phyloP scores from a whole-genome alignment of 1,140 invertebrate species.

The Eupeodes corollae region DNA sequence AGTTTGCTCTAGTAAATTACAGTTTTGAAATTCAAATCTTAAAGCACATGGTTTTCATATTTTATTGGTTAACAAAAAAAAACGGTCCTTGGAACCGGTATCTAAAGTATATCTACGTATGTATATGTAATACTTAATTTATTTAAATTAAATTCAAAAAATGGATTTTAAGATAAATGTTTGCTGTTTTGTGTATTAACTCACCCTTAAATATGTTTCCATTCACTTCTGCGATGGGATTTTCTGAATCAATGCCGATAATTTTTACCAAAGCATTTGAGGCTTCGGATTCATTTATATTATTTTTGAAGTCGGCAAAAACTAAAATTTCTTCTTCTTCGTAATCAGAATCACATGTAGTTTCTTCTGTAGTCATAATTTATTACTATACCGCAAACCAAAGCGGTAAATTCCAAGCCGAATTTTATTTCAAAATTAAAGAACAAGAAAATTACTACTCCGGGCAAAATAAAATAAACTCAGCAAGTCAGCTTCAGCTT shows the following conservation, averaged over 20 bases:
- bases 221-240: constrained; percentile 44
- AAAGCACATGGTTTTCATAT: too few species aligned
- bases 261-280: constrained; percentile 31
- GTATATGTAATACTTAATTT: background rate
- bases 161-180: background rate
- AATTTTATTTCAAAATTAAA: too few species aligned
- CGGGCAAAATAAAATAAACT: too few species aligned
- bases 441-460: too few species aligned
- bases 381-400: too few species aligned
- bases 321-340: constrained; percentile 28
- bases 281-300: constrained; percentile 20
- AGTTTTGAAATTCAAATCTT: too few species aligned
- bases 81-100: too few species aligned
- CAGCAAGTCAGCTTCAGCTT: too few species aligned
- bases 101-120: background rate
- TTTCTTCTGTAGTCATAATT: too few species aligned
- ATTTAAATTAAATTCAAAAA: background rate
- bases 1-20: too few species aligned
- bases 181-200: background rate
- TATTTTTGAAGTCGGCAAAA: constrained; percentile 31
- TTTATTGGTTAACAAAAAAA: too few species aligned
- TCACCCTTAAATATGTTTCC: constrained; percentile 38
- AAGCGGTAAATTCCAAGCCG: too few species aligned
- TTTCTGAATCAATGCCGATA: constrained; percentile 43
- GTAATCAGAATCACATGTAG: constrained; percentile 24